A percentile compares a stretch with the other conserved stretches of the same genome.
phyloP scores from a whole-genome alignment of 1,140 invertebrate species.

The Batillaria attramentaria region DNA sequence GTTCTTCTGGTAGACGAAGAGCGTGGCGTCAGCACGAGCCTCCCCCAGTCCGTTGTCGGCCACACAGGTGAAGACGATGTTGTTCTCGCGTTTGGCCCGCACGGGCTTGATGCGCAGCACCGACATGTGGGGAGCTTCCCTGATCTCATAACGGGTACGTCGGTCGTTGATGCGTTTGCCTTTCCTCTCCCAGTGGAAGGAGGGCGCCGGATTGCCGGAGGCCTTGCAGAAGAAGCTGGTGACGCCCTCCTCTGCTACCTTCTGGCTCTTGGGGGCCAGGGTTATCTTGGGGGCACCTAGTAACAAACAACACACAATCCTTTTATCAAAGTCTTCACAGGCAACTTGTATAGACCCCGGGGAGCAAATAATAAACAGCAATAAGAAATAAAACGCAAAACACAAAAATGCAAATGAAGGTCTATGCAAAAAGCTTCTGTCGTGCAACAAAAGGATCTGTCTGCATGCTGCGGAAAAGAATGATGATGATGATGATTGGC shows the following conservation, averaged over 20 bases:
- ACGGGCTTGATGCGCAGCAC: slow-evolving; percentile 94
- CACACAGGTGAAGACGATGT: slow-evolving; percentile 65
- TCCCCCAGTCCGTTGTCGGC: slow-evolving; percentile 78
- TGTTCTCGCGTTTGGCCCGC: slow-evolving; percentile 84
- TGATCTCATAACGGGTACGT: slow-evolving; percentile 72
- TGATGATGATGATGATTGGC: too few species aligned
- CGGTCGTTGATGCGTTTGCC: slow-evolving; percentile 83
- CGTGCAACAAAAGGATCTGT: too few species aligned
- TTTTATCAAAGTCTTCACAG: too few species aligned
- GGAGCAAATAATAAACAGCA: too few species aligned
- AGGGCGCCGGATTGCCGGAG: slow-evolving; percentile 87
- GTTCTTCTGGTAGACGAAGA: slow-evolving; percentile 81
- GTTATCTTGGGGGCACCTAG: slow-evolving; percentile 65
- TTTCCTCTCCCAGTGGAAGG: slow-evolving; percentile 93
- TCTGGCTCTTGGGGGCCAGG: slow-evolving; percentile 59
- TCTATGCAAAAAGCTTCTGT: too few species aligned
- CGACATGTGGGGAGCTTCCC: slow-evolving; percentile 79
- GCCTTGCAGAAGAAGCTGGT: slow-evolving; percentile 96
- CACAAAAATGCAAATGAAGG: too few species aligned
- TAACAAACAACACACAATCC: neutral
- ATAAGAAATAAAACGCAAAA: too few species aligned
- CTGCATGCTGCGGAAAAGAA: too few species aligned
- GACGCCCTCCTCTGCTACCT: slow-evolving; percentile 88
- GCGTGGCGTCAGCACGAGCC: slow-evolving; percentile 88
- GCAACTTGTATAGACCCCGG: too few species aligned